Base-by-base conservation (phyloP, 2,797 vertebrate genomes). In the Capromys pilorides region DNA sequence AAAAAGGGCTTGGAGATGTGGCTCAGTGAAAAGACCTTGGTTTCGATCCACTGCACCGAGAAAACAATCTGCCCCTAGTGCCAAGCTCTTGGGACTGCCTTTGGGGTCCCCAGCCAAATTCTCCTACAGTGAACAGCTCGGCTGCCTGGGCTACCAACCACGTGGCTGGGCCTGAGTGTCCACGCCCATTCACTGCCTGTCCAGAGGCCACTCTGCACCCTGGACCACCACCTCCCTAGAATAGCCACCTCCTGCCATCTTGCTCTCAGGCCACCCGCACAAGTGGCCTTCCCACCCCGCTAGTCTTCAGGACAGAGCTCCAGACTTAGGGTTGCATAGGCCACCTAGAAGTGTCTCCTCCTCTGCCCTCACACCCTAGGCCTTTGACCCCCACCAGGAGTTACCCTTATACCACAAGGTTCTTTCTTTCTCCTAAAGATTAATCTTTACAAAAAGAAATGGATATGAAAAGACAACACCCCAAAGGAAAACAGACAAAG, bases 201-300 rank as follows among this genome's bases (percentile, higher is more conserved):
- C 31, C n/a, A 4, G 2, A 51, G 0, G 16, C 3, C 31, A 2
- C n/a, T 31, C 1, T 12, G 54, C 18, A 16, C 0, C 39, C 33
- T 26, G 0, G 0, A 0, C 10, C 28, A 18, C 26, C n/a, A 39
- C 14, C 22, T 36, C 57, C 39, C 22, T 1, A 4, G 2, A 82
- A 31, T 5, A 7, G 7, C 31, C 1, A 2, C 13, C 19, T 16
- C 28, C 24, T 39, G 3, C 11, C 66, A 64, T 22, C 18, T 54
- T 59, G 49, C 21, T 67, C 71, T 41, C 14, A 5, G 16, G 21
- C 28, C 12, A 2, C 31, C 13, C 67, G 26, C 13, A 16, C 5
- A n/a, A 33, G 8, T 54, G 22, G 10, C 6, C 2, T 36, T 26
- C 11, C 14, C 9, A 7, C 21, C 9, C 31, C 4, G 10, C 11